Evolutionary conservation across 2,888 invertebrate genomes (phyloP), one percentile per base, ranked within the genome.

Genomic region (Maniola hyperantus): DNA sequence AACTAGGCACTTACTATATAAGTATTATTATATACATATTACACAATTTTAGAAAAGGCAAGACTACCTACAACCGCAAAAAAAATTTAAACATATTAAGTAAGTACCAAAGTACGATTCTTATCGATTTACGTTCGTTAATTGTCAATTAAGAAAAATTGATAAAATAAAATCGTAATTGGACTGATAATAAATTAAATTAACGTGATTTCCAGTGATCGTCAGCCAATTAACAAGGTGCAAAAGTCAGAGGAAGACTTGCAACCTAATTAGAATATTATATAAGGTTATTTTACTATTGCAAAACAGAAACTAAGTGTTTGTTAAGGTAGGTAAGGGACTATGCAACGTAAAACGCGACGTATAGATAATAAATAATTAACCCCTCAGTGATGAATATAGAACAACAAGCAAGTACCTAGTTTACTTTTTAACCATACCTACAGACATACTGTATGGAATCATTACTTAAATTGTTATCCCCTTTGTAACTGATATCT

Each of bases 101-200:
- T 39, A 39, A 0, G 5, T 18, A 48, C 15, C n/a, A n/a, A n/a
- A n/a, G n/a, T n/a, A n/a, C n/a, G n/a, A 8, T 36, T 26, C 36
- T 33, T 48, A 59, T 34, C 48, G 11, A 59, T 44, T 10, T 13
- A 48, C 59, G 10, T 11, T 11, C 18, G 18, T 50, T 59, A 48
- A 48, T 59, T 33, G 34, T 15, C 34, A 59, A 46, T 59, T 59
- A 59, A 59, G 59, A 46, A 48, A 48, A 59, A 59, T 34, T 59
- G 46, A 59, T 59, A 59, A 59, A 39, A 34, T n/a, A 20, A 44
- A 42, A 42, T 39, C 20, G 42, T 59, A 33, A 58, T 33, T 33
- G 6, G 6, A 20, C 13, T 53, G 55, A 55, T 39, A 39, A 18
- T 39, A 8, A 13, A 20, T 46, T 13, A 59, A n/a, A n/a, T 33